phyloP scores from a whole-genome alignment of 64 coral and sea anemone genomes.

The Montipora sp. region DNA sequence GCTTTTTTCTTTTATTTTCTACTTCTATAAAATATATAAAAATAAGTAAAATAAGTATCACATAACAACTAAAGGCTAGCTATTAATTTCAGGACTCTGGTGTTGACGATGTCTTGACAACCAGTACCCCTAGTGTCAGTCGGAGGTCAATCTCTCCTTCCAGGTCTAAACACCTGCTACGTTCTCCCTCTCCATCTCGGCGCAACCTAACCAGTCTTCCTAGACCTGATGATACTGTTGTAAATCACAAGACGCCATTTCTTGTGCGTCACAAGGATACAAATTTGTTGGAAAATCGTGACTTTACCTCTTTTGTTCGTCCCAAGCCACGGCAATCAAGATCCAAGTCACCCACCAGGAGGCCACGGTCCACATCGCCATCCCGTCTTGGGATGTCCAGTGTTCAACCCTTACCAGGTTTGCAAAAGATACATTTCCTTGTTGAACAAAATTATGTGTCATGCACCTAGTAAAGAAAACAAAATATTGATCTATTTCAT shows the following conservation, averaged over 20 bases:
- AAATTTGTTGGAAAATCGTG: constrained; percentile 97
- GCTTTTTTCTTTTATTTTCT: no score
- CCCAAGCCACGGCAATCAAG: constrained; percentile 81
- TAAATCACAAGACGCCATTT: constrained; percentile 83
- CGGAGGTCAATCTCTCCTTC: constrained; percentile 61
- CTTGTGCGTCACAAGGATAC: constrained; percentile 96
- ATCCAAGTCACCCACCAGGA: constrained; percentile 87
- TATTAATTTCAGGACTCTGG: constrained; percentile 93
- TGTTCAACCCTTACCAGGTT: constrained; percentile 80
- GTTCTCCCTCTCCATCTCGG: constrained; percentile 83
- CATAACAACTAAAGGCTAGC: background rate
- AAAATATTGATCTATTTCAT: no score
- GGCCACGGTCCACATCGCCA: constrained; percentile 79
- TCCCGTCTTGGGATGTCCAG: constrained; percentile 77
- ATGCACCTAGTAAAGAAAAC: no score
- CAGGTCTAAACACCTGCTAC: constrained; percentile 29
- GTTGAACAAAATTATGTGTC: background rate
- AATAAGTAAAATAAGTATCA: background rate
- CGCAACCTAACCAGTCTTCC: constrained; percentile 72
- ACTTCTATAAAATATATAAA: background rate
- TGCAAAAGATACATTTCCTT: background rate
- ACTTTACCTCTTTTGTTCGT: constrained; percentile 97
- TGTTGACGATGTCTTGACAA: constrained; percentile 83
- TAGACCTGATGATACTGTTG: constrained; percentile 86
- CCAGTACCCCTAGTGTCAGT: constrained; percentile 72